Evolutionary conservation across 2,888 invertebrate species (phyloP).

Genomic region (Allophyes oxyacanthae): DNA sequence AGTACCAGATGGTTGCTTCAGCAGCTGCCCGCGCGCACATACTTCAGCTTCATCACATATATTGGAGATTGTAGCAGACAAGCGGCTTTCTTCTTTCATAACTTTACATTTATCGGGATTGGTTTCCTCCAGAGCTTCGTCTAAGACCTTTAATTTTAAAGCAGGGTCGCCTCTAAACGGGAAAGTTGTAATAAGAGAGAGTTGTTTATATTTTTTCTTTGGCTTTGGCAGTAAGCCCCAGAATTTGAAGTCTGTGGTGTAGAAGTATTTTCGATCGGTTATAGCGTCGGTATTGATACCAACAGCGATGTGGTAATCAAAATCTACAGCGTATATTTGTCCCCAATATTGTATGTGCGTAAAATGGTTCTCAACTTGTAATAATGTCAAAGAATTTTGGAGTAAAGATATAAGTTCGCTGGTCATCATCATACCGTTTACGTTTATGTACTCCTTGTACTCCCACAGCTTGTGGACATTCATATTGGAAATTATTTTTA

Average conservation of each 20-base stretch:
- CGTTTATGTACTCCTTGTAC: constrained; percentile 80
- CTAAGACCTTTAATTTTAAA: constrained; percentile 82
- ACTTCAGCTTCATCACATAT: constrained; percentile 93
- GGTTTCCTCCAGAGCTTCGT: constrained; percentile 80
- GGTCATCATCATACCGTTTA: constrained; percentile 92
- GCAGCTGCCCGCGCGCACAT: constrained; percentile 94
- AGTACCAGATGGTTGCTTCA: constrained; percentile 92
- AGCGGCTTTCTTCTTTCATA: constrained; percentile 94
- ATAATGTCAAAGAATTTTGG: constrained; percentile 93
- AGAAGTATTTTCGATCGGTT: constrained; percentile 92
- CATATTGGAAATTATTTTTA: constrained; percentile 62
- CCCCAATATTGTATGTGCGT: constrained; percentile 96
- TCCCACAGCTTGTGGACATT: constrained; percentile 85
- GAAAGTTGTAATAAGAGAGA: constrained; percentile 79
- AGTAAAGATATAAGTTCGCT: constrained; percentile 92
- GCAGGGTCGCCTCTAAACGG: constrained; percentile 88
- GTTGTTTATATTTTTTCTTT: constrained; percentile 80
- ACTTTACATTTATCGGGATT: constrained; percentile 81
- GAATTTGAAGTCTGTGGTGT: constrained; percentile 92
- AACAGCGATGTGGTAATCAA: constrained; percentile 95
- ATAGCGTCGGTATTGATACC: constrained; percentile 94
- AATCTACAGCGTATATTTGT: constrained; percentile 92
- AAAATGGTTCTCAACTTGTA: constrained; percentile 96
- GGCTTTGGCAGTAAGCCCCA: constrained; percentile 89
- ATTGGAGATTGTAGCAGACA: constrained; percentile 92